phyloP scores from a whole-genome alignment of 2,113 vertebrate species.

The Oncorhynchus tshawytscha region DNA sequence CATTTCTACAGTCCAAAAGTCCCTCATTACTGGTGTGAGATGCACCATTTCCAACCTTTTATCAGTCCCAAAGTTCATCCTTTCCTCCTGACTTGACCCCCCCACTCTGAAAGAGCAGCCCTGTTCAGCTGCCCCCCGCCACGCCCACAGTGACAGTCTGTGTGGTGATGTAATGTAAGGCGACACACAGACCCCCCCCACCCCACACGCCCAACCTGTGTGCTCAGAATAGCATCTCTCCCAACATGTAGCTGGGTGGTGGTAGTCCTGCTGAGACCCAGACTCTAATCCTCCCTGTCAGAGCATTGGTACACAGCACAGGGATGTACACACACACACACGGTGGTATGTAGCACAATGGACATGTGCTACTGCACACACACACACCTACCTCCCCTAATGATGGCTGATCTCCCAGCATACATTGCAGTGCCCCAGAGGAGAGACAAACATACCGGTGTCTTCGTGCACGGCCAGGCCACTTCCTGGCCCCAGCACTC shows the following conservation, averaged over 20 bases:
- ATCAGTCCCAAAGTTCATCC: slow-evolving; percentile 13
- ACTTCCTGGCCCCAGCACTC: too few relatives aligned
- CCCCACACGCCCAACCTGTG: slow-evolving; percentile 49
- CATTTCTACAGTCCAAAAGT: too few relatives aligned
- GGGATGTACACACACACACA: background rate
- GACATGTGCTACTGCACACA: too few relatives aligned
- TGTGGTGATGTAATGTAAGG: slow-evolving; percentile 48
- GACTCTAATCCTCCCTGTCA: background rate
- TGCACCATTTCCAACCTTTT: background rate
- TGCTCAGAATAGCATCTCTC: slow-evolving; percentile 59
- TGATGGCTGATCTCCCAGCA: background rate
- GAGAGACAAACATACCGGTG: too few relatives aligned
- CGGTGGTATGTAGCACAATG: too few relatives aligned
- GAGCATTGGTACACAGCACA: background rate
- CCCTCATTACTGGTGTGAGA: too few relatives aligned
- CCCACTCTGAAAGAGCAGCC: too few relatives aligned
- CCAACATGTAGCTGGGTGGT: background rate
- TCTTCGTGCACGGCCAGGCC: too few relatives aligned
- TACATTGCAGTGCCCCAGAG: background rate
- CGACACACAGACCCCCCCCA: slow-evolving; percentile 44
- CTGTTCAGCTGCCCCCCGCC: slow-evolving; percentile 14
- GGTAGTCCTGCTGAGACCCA: background rate
- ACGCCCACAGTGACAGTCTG: background rate
- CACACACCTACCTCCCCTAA: background rate
- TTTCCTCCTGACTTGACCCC: slow-evolving; percentile 7